These are phyloP conservation scores for Cepaea nemoralis DNA, from an alignment of 1,140 invertebrate genomes.

Conservation along the genomic window DNA sequence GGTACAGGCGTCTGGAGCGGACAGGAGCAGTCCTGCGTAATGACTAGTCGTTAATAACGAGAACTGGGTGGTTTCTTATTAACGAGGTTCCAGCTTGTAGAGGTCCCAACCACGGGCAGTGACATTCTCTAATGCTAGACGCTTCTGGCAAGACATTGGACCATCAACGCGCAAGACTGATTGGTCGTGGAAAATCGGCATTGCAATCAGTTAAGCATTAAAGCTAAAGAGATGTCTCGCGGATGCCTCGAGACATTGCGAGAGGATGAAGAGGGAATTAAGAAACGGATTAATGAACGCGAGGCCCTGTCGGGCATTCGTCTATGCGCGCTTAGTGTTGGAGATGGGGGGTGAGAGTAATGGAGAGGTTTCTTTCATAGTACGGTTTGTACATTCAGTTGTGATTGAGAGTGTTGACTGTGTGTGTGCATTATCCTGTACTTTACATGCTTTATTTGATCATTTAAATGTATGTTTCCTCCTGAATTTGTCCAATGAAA, in stretches of 20 bases:
- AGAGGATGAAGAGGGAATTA: not conserved
- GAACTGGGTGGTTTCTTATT: not conserved
- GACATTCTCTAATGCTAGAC: not conserved
- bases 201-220: slow-evolving; percentile 28
- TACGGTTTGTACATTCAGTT: no score
- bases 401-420: no score
- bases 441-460: no score
- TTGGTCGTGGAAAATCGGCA: slow-evolving; percentile 7
- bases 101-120: not conserved
- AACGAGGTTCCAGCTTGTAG: not conserved
- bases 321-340: not conserved
- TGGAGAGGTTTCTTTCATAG: no score
- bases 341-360: no score
- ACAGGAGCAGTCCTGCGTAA: no score
- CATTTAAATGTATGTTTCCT: no score
- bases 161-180: not conserved
- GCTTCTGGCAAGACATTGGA: not conserved
- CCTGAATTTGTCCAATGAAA: no score
- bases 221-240: slow-evolving; percentile 11
- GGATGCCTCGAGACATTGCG: not conserved
- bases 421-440: no score
- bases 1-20: no score
- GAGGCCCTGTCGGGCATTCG: not conserved
- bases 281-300: not conserved
- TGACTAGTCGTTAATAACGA: not conserved